Conservation (phyloP, 1,140 invertebrate species). For the Andrena cerasifolii region DNA sequence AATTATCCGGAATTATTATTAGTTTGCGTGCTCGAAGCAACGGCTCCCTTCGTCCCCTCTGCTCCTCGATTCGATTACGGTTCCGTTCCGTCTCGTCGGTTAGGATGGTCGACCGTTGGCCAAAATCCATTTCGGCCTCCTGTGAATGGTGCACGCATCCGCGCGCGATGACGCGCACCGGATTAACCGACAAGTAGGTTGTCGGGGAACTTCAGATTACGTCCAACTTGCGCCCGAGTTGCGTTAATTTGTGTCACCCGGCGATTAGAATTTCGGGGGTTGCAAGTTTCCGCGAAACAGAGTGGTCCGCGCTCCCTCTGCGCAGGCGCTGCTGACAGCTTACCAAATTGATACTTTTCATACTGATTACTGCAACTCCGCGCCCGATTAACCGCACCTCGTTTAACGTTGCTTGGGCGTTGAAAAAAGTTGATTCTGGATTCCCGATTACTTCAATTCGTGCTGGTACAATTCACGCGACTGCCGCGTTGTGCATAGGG, state of each 20-base stretch:
- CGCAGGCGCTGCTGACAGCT: neutral
- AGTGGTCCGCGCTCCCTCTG: neutral
- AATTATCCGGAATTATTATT: conserved; percentile 58
- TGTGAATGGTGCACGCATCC: conserved; percentile 12
- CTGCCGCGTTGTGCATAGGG: too few relatives aligned
- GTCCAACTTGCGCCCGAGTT: conserved; percentile 31
- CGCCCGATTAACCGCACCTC: neutral
- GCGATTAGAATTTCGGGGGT: conserved; percentile 34
- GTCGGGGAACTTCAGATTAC: conserved; percentile 48
- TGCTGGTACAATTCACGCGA: too few relatives aligned
- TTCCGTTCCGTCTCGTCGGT: conserved; percentile 43
- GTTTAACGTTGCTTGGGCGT: too few relatives aligned
- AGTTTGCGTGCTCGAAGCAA: conserved; percentile 15
- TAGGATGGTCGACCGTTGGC: conserved; percentile 18
- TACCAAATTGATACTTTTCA: conserved; percentile 13
- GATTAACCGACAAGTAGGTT: conserved; percentile 37
- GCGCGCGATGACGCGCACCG: conserved; percentile 4
- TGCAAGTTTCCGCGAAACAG: conserved; percentile 20
- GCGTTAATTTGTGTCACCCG: conserved; percentile 26
- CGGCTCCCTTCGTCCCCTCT: neutral
- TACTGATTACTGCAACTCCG: neutral
- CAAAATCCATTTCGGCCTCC: conserved; percentile 31
- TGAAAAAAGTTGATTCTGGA: too few relatives aligned
- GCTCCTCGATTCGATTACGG: conserved; percentile 38
- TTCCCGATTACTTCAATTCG: too few relatives aligned